These are phyloP conservation scores for Heloderma charlesbogerti DNA, from an alignment of 2,113 vertebrate species.

Conservation along the genomic window DNA sequence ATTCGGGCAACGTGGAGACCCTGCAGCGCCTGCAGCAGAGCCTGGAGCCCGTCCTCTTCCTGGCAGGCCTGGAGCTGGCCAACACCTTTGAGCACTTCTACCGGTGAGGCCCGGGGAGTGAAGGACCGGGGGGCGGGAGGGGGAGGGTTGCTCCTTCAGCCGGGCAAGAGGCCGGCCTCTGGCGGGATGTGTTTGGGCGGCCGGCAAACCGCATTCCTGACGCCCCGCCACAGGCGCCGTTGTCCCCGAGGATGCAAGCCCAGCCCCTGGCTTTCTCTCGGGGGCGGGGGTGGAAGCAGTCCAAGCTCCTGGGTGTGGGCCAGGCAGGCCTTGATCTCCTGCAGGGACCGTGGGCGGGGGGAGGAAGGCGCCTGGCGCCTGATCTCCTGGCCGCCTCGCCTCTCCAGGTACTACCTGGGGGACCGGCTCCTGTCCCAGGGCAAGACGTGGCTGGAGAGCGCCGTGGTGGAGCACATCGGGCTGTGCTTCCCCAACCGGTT, in stretches of 20 bases:
- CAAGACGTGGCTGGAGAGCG: conserved; percentile 88
- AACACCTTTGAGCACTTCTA: conserved; percentile 96
- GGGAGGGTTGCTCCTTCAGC: rapidly evolving
- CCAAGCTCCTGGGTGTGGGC: too few species aligned
- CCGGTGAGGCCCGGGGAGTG: conserved; percentile 79
- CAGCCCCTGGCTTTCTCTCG: neutral
- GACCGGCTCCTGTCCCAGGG: conserved; percentile 90
- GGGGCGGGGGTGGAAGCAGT: too few species aligned
- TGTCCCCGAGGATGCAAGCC: too few species aligned
- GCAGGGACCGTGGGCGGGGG: neutral
- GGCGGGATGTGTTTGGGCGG: rapidly evolving
- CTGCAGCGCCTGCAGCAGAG: conserved; percentile 84
- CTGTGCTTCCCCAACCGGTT: conserved; percentile 94
- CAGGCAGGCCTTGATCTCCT: neutral
- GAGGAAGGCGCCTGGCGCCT: rapidly evolving
- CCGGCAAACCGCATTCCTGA: neutral
- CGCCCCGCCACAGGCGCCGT: neutral
- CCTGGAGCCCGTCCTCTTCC: conserved; percentile 90
- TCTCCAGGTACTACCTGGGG: conserved; percentile 89
- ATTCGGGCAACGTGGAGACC: conserved; percentile 72
- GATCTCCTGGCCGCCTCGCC: neutral
- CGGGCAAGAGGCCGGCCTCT: neutral
- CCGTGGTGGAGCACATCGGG: conserved; percentile 89
- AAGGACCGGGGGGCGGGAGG: neutral
- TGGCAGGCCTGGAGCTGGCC: conserved; percentile 92